A percentile compares a stretch with the other conserved stretches of the same genome.
These are phyloP conservation scores for Himalopsyche japonica DNA, from an alignment of 2,888 invertebrate species.

Conservation along the genomic window DNA sequence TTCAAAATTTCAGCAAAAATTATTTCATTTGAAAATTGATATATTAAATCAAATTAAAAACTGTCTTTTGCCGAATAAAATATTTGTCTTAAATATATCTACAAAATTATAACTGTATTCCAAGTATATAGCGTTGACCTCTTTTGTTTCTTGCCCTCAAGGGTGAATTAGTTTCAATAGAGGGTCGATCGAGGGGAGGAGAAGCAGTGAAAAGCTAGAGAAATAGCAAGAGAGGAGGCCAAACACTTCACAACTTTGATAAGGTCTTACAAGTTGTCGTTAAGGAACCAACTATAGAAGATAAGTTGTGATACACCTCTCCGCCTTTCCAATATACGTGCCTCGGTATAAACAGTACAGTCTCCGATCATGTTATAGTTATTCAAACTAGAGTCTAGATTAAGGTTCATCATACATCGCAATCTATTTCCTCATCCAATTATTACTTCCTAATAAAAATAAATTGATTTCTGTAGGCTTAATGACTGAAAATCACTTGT, in stretches of 20 bases:
- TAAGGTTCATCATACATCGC: not conserved
- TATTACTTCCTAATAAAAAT: too few relatives aligned
- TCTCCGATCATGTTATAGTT: not conserved
- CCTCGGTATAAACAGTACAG: not conserved
- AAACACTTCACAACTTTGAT: slow-evolving; percentile 34
- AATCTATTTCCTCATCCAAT: not conserved
- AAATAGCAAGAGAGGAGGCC: not conserved
- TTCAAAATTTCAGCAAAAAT: too few relatives aligned
- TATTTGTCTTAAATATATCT: too few relatives aligned
- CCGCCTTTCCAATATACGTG: slow-evolving; percentile 11
- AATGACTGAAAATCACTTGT: too few relatives aligned
- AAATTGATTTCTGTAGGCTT: too few relatives aligned
- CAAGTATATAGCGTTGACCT: not conserved
- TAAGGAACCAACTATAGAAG: slow-evolving; percentile 22
- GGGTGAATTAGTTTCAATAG: not conserved
- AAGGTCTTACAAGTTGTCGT: slow-evolving; percentile 38
- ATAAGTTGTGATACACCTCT: slow-evolving; percentile 18
- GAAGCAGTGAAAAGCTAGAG: not conserved
- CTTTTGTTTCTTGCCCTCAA: not conserved
- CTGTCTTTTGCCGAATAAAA: too few relatives aligned
- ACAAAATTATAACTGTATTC: not conserved
- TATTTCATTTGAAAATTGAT: too few relatives aligned
- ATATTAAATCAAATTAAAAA: too few relatives aligned
- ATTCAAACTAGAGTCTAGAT: not conserved
- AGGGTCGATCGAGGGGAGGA: not conserved